Evolutionary conservation across 64 coral and sea anemone species (phyloP), one percentile per base, ranked within the genome.

Genomic region (Stylophora pistillata): DNA sequence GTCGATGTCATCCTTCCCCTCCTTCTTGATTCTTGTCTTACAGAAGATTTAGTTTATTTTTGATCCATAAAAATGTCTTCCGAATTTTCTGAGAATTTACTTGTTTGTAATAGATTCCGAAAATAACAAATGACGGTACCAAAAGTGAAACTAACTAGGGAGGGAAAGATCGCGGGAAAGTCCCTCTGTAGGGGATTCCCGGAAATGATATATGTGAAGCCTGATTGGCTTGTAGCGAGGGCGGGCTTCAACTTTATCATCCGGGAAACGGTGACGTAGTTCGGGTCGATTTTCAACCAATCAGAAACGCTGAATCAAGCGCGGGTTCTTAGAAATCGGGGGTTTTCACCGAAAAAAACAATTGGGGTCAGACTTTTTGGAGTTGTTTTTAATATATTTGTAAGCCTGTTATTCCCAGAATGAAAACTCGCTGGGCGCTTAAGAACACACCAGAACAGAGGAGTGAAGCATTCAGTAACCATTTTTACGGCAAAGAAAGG

Each of bases 311-410:
- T 52, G 62, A 84, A 53, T 84, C 26, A 68, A 37, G 60, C 60
- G 60, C 60, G 80, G 80, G 37, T 84, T 84, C 80, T 41, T 21
- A 70, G 80, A 84, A 84, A 26, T 26, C 9, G 17, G 56, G 80
- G 61, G 80, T 84, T 84, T 84, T 69, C 80, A 84, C 80, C 31
- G 80, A 84, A 84, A 68, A 84, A 68, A 84, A 84, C 62, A 71
- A 79, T 30, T 60, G 80, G 31, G 20, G 33, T 2, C 9, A 15
- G 30, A 10, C 33, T 64, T 63, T 68, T 37, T 53, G 30, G 62
- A 13, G 56, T 11, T 63, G 14, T 84, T 60, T 55, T 53, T 47
- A 27, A 27, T 52, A 84, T 1, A 78, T 68, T 68, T 68, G 20
- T 53, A 13, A 15, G 20, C 37, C 7, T 23, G 32, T 15, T 53